A percentile compares a stretch with the other conserved stretches of the same genome.
These are phyloP conservation scores for Anarsia innoxiella DNA, from an alignment of 2,888 invertebrate genomes.

Conservation along the genomic window DNA sequence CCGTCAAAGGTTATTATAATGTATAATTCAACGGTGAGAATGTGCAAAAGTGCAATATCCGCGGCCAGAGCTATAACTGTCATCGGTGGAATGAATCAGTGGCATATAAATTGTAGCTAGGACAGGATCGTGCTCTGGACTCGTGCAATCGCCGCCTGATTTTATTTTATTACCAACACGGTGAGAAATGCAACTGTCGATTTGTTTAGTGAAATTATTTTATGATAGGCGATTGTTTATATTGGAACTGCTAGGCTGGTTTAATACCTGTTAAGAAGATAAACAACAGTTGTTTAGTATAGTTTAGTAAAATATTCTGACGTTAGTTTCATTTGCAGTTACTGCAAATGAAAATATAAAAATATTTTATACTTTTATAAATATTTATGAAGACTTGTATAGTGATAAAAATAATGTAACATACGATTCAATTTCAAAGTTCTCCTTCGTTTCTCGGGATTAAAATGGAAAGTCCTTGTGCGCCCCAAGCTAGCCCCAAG, in stretches of 20 bases:
- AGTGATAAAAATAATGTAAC: neutral
- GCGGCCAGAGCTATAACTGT: slow-evolving; percentile 60
- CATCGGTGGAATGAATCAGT: slow-evolving; percentile 66
- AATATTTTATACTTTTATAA: neutral
- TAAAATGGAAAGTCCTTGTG: slow-evolving; percentile 34
- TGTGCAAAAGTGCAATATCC: slow-evolving; percentile 69
- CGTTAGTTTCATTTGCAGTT: too few relatives aligned
- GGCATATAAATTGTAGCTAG: slow-evolving; percentile 55
- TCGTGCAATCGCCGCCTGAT: slow-evolving; percentile 47
- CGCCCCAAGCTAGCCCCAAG: slow-evolving; percentile 17
- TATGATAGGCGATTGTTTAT: too few relatives aligned
- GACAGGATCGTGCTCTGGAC: slow-evolving; percentile 46
- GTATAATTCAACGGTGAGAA: slow-evolving; percentile 57
- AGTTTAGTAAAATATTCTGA: too few relatives aligned
- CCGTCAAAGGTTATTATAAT: slow-evolving; percentile 51
- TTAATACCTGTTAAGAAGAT: too few relatives aligned
- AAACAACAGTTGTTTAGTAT: too few relatives aligned
- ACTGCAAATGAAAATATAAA: too few relatives aligned
- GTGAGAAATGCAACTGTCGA: slow-evolving; percentile 41
- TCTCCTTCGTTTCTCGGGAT: neutral
- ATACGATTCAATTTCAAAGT: too few relatives aligned
- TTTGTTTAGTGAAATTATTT: slow-evolving; percentile 57
- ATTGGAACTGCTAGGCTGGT: too few relatives aligned
- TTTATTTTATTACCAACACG: slow-evolving; percentile 55
- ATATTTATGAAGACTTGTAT: neutral